Conservation (phyloP, 2,797 vertebrate species). For the Lindbergichthys nudifrons region DNA sequence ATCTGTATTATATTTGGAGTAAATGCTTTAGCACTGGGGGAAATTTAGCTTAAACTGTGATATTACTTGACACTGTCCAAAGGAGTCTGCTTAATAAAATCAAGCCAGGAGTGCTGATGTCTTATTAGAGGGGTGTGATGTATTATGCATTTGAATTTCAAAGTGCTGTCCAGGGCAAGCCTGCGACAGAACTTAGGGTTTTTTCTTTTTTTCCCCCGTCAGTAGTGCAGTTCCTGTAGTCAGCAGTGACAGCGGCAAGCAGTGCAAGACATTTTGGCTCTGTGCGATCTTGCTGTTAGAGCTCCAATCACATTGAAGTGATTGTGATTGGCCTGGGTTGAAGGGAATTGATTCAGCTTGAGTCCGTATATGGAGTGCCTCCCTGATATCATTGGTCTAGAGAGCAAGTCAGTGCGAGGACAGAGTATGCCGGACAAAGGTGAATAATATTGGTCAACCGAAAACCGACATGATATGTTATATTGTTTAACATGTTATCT, state of each 20-base stretch:
- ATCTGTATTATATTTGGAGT: constrained; percentile 33
- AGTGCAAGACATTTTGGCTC: constrained; percentile 41
- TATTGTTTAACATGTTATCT: too few species aligned
- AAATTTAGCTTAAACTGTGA: constrained; percentile 51
- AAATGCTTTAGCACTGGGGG: constrained; percentile 26
- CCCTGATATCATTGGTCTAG: constrained; percentile 52
- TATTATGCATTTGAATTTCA: constrained; percentile 56
- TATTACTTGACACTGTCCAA: constrained; percentile 56
- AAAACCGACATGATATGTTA: constrained; percentile 4
- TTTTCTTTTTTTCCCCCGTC: not conserved
- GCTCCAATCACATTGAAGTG: constrained; percentile 63
- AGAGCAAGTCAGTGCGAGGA: constrained; percentile 29
- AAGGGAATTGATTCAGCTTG: constrained; percentile 64
- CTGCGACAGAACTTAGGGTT: constrained; percentile 3
- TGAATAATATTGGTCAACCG: constrained; percentile 19
- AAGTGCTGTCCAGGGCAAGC: constrained; percentile 24
- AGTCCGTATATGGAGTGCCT: constrained; percentile 41
- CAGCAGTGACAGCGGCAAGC: constrained; percentile 37
- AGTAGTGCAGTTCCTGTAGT: constrained; percentile 13
- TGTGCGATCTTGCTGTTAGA: constrained; percentile 33
- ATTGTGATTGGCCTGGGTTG: constrained; percentile 60
- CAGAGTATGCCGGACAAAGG: constrained; percentile 20
- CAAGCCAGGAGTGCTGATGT: constrained; percentile 55
- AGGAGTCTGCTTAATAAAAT: constrained; percentile 39
- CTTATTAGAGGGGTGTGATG: constrained; percentile 43